phyloP scores from a whole-genome alignment of 2,113 vertebrate species.

The Catharus bicknelli region DNA sequence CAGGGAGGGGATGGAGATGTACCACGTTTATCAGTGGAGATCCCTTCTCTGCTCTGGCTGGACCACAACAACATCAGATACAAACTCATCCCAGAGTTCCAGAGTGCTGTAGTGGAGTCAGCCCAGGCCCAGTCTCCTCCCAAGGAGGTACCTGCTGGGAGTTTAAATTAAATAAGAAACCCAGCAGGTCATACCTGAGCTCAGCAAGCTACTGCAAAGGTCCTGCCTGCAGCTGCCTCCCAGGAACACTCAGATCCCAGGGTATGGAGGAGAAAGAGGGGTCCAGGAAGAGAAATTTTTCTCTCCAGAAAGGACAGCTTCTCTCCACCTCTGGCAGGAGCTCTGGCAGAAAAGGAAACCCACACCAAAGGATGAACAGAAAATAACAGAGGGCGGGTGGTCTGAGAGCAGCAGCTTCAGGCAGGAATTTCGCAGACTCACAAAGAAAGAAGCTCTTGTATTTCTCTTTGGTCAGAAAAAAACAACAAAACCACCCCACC shows the following conservation, averaged over 20 bases:
- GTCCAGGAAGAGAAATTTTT: not conserved
- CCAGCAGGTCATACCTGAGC: not conserved
- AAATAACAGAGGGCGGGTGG: conserved; percentile 20
- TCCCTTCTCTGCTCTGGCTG: not conserved
- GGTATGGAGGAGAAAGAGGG: not conserved
- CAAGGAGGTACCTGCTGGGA: not conserved
- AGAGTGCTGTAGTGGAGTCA: not conserved
- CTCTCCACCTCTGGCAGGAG: not conserved
- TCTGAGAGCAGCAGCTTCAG: not conserved
- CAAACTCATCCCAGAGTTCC: not conserved
- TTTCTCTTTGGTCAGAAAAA: conserved; percentile 32
- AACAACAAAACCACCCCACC: not conserved
- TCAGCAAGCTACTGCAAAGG: not conserved
- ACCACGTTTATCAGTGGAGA: not conserved
- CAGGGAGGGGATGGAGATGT: not conserved
- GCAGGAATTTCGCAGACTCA: not conserved
- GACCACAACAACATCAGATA: not conserved
- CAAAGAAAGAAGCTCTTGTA: conserved; percentile 60
- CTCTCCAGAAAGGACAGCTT: not conserved
- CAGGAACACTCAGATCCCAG: not conserved
- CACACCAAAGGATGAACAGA: conserved; percentile 23
- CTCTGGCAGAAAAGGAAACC: not conserved
- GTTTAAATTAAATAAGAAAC: not conserved
- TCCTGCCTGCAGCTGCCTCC: not conserved
- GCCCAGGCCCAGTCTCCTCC: not conserved